phyloP scores from a whole-genome alignment of 2,888 invertebrate species.

The Rhagophthalmus giganteus region DNA sequence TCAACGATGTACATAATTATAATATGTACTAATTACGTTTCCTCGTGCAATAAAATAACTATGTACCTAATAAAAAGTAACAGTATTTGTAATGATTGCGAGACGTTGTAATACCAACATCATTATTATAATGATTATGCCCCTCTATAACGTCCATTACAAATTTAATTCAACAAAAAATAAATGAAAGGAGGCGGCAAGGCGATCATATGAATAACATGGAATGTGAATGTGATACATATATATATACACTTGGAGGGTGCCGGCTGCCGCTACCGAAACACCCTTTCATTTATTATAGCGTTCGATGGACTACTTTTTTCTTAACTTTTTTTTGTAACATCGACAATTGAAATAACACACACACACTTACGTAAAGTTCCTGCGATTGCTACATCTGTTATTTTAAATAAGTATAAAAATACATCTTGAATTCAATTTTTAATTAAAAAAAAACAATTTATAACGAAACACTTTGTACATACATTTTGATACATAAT shows the following conservation, averaged over 20 bases:
- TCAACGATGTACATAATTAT: background rate
- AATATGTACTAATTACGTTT: no score
- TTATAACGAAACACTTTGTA: no score
- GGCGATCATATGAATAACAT: conserved; percentile 35
- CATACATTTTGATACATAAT: no score
- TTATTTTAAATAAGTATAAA: conserved; percentile 5
- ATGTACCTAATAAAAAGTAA: conserved; percentile 22
- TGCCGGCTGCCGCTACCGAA: conserved; percentile 35
- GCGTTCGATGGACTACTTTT: conserved; percentile 16
- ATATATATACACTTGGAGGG: conserved; percentile 35
- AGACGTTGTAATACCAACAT: conserved; percentile 37
- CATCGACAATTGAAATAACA: conserved; percentile 20
- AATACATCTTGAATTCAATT: no score
- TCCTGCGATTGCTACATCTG: conserved; percentile 11
- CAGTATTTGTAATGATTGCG: conserved; percentile 34
- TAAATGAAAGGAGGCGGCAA: conserved; percentile 36
- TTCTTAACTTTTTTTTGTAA: conserved; percentile 14
- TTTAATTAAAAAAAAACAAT: no score
- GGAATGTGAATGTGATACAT: conserved; percentile 31
- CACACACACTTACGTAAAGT: conserved; percentile 5
- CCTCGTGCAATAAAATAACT: background rate
- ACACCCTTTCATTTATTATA: conserved; percentile 38
- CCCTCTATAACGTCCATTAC: conserved; percentile 37
- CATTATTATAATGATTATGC: conserved; percentile 39
- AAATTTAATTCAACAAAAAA: conserved; percentile 37